These are phyloP conservation scores for Epinotia demarniana DNA, from an alignment of 2,888 invertebrate genomes.

Conservation along the genomic window DNA sequence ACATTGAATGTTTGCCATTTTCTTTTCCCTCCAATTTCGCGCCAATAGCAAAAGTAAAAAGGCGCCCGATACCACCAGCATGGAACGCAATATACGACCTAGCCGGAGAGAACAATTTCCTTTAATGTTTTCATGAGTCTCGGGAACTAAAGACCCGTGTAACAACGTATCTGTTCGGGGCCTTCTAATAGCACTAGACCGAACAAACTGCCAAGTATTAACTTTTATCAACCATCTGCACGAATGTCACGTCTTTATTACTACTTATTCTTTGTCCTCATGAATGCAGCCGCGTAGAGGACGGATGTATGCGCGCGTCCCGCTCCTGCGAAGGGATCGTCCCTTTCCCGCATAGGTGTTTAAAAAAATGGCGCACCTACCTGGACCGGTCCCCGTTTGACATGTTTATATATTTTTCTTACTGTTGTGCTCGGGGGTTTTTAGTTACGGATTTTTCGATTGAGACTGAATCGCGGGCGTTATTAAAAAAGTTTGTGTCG, in stretches of 20 bases:
- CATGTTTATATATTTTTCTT: slow-evolving; percentile 83
- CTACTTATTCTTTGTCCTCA: slow-evolving; percentile 82
- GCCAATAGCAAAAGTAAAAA: slow-evolving; percentile 77
- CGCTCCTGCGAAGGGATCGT: slow-evolving; percentile 69
- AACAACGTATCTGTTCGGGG: slow-evolving; percentile 78
- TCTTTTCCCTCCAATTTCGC: slow-evolving; percentile 76
- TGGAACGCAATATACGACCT: slow-evolving; percentile 73
- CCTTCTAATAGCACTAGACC: slow-evolving; percentile 77
- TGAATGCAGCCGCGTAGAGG: slow-evolving; percentile 72
- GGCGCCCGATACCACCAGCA: slow-evolving; percentile 73
- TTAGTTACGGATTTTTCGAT: slow-evolving; percentile 80
- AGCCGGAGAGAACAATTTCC: slow-evolving; percentile 71
- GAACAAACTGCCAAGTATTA: slow-evolving; percentile 80
- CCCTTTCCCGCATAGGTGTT: slow-evolving; percentile 79
- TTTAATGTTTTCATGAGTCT: slow-evolving; percentile 81
- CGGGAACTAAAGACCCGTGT: slow-evolving; percentile 79
- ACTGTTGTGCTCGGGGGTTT: slow-evolving; percentile 69
- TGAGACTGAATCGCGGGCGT: slow-evolving; percentile 78
- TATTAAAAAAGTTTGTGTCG: slow-evolving; percentile 81
- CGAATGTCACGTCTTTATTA: slow-evolving; percentile 83
- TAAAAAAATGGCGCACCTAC: slow-evolving; percentile 84
- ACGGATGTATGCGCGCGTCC: slow-evolving; percentile 57
- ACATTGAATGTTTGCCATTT: slow-evolving; percentile 80
- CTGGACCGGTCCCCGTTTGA: slow-evolving; percentile 77
- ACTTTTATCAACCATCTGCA: slow-evolving; percentile 83